Base-by-base conservation (phyloP, 1,140 invertebrate genomes). In the Scaptomyza hsui region DNA sequence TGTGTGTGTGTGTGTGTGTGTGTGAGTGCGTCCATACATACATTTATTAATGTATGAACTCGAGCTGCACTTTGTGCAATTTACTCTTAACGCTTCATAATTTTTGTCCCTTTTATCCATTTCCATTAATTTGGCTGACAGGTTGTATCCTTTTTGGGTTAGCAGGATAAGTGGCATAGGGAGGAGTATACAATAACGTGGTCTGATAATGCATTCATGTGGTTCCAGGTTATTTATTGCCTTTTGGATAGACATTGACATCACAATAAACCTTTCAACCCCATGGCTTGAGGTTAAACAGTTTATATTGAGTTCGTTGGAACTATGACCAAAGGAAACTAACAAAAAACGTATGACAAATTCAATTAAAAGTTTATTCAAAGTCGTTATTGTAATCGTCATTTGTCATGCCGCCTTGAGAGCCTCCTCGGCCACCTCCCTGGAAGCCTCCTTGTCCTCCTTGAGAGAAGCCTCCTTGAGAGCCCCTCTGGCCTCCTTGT, bases 11-110 rank as follows among this genome's bases (percentile, higher is more conserved):
- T 45, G 56, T 60, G 18, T 60, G 35, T 29, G 42, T 12, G n/a
- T 9, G 21, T 48, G 10, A 41, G 21, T 45, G 56, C 51, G 18
- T 60, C n/a, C n/a, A n/a, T n/a, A n/a, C n/a, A n/a, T n/a, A n/a
- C n/a, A n/a, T n/a, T n/a, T n/a, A n/a, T n/a, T n/a, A n/a, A 13
- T 37, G 39, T 49, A 49, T 67, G 15, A 49, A 59, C 13, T 6
- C 4, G 24, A 13, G 15, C 35, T 35, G 42, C 44, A 56, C 67
- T 70, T 53, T 63, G 73, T 68, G 74, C 78, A 77, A 62, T 80
- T 74, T 78, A 63, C 48, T 37, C 44, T 61, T 57, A 71, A 75
- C 55, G 81, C 70, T 81, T 88, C 62, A 75, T 80, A 78, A 75
- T 68, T 81, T 80, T 61, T 51, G 44, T 53, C 16, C 13, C 26